A percentile compares a stretch with the other conserved stretches of the same genome.
These are phyloP conservation scores for Eptesicus fuscus DNA, from an alignment of 2,113 vertebrate species.

Conservation along the genomic window DNA sequence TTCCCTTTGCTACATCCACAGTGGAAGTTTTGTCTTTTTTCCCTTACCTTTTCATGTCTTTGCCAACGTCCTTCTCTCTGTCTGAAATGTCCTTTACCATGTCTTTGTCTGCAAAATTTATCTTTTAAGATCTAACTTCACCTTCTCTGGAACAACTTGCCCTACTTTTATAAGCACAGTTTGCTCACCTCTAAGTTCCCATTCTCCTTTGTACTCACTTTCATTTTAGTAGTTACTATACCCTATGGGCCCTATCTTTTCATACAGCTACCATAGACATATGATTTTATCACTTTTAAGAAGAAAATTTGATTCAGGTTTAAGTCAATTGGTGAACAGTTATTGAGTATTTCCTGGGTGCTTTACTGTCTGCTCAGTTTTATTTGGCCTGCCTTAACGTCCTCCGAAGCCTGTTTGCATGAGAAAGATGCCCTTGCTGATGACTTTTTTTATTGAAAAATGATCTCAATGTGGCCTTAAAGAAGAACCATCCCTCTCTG, in stretches of 20 bases:
- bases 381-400: not conserved
- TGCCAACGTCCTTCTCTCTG: not conserved
- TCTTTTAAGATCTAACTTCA: not conserved
- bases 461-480: not conserved
- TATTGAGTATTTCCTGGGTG: not conserved
- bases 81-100: not conserved
- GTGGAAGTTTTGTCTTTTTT: not conserved
- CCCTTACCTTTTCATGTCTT: not conserved
- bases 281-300: not conserved
- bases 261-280: not conserved
- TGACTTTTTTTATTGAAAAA: not conserved
- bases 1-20: not conserved
- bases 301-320: not conserved
- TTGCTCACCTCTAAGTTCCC: not conserved
- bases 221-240: not conserved
- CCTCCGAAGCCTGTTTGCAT: not conserved
- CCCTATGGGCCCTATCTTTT: not conserved
- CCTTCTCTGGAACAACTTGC: not conserved
- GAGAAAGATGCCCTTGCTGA: not conserved
- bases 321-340: not conserved
- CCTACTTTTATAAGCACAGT: not conserved
- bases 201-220: not conserved
- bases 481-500: not conserved
- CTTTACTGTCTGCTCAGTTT: not conserved
- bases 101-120: not conserved